Evolutionary conservation across 1,140 invertebrate genomes (phyloP), one percentile per base, ranked within the genome.

Genomic region (Mamestra configurata): DNA sequence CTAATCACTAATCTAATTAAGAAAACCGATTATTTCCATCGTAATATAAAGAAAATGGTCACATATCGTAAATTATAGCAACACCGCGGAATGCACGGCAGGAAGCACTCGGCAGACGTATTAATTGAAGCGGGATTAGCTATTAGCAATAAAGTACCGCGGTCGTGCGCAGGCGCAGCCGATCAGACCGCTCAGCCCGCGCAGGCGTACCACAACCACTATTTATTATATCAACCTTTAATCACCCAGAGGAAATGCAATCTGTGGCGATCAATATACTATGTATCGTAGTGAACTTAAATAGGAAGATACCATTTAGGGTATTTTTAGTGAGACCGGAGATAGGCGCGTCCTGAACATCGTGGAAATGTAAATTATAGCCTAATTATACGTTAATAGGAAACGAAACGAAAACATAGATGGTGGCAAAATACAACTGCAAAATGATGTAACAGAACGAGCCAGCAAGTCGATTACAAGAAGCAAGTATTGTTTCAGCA

Each of bases 71-170:
- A 49, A 49, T 49, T 49, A 49, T 6, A 4, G 24, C 22, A 8
- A 27, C 24, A 27, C n/a, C 8, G 59, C 31, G 59, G 31, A 10
- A 15, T n/a, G n/a, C n/a, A n/a, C 35, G 31, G 31, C 59, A 35
- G 59, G 59, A 64, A 64, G 59, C 59, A n/a, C 6, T 20, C 15
- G 59, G 35, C 59, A 64, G 59, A 64, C 59, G 59, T 64, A 64
- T 64, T 64, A 64, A 64, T 64, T 64, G 59, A 64, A 64, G 59
- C 59, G 20, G 37, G n/a, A 64, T 64, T 64, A 64, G 35, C 64
- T 68, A 72, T 72, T 53, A 72, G 70, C 70, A 72, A 72, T 72
- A 72, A 72, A 72, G 40, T 55, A 72, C 49, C 59, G 59, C 59
- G 18, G 51, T 72, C 70, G 70, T 72, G 70, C 70, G 70, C 68